Base-by-base conservation (phyloP, 2,888 invertebrate genomes). In the Catocala nupta region DNA sequence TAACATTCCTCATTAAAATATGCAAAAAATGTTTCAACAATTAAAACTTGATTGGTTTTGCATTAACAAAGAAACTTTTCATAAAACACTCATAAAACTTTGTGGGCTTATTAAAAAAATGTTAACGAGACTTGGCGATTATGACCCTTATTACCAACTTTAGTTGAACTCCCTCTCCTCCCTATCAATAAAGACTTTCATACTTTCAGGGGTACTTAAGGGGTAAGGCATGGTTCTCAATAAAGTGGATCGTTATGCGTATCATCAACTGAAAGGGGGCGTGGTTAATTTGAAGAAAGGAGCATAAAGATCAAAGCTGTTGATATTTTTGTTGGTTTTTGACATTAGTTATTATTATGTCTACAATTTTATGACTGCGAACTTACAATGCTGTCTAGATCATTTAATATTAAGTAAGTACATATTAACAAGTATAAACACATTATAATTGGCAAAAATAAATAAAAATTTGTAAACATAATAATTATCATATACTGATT, bases 111-210 rank as follows among this genome's bases (percentile, higher is more conserved):
- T 92, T 91, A 90, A 88, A 88, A 75, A 89, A 82, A 84, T 87
- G 88, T 88, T 91, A 91, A 92, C 90, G 85, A 91, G 90, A 78
- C 82, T 77, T 74, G 78, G 84, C 87, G 90, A 90, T 91, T 90
- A 90, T 83, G 84, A 83, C 70, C 78, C 75, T 51, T 53, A 68
- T 65, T 57, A 63, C 90, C 83, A 83, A 70, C 67, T 65, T 63
- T 64, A 48, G 50, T 16, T 47, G 73, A 62, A 8, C 73, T 69
- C 11, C 56, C 65, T 13, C 52, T 54, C 52, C 48, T 45, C 44
- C 56, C 47, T 34, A 6, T 7, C 3, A 2, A 3, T 7, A n/a
- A 5, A 48, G 1, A 55, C 53, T 36, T 6, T 0, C 1, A 13
- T 11, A 33, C 11, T 16, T 6, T 10, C 0, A 6, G 9, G 33